Base-by-base conservation (phyloP, 2,113 vertebrate genomes). In the Zootoca vivipara region DNA sequence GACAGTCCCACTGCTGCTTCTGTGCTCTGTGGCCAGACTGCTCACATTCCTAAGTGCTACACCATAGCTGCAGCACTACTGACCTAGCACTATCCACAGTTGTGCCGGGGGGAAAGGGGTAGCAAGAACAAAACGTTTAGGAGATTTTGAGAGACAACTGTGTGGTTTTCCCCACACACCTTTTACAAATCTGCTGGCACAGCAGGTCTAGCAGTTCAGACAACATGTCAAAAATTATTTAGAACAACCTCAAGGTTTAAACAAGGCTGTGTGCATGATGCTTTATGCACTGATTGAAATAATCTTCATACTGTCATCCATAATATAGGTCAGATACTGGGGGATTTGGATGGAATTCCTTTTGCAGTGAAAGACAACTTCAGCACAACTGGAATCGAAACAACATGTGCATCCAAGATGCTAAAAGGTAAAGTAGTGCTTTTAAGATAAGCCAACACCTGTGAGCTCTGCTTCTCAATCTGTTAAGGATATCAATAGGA, bases 341-440 rank as follows among this genome's bases (percentile, higher is more conserved):
- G 99, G 33, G 92, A 96, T 83, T 96, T 99, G 87, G 99, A 99
- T 94, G 99, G 99, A 92, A 97, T 99, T 96, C 99, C 99, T 20
- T 1, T 99, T 95, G 97, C 99, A 40, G 96, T 99, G 79, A 99
- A 99, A 94, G 99, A 99, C 96, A 99, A 99, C 94, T 99, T 99
- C 89, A 99, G 97, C 95, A 99, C 98, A 1, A 90, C 96, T 78
- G 97, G 97, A 67, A 96, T 99, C 87, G 96, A 97, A 94, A 99
- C 99, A 83, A 99, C 99, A 16, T 99, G 99, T 93, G 98, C 98
- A 40, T 99, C 99, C 92, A 96, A 94, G 86, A 99, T 99, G 98
- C 96, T 99, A 35, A 97, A 97, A 98, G 98, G 99, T 99, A 94
- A 90, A 81, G 62, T 87, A 69, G 83, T 22, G 74, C 85, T 90